Conservation (phyloP, 2,113 vertebrate species). For the Dasyurus viverrinus region DNA sequence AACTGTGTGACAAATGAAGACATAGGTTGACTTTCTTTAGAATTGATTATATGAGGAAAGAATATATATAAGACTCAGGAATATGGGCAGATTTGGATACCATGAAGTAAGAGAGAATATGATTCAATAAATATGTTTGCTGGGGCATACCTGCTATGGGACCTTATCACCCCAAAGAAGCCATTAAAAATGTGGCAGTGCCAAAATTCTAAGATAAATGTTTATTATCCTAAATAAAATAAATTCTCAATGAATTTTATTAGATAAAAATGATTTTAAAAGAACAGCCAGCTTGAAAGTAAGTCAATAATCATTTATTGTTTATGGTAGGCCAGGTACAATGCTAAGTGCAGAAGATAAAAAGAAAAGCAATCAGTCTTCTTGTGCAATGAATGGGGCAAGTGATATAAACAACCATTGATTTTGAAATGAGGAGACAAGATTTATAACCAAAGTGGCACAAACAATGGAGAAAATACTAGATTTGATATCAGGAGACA, state of each 20-base stretch:
- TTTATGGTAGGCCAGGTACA: background rate
- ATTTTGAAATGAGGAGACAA: background rate
- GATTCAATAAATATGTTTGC: background rate
- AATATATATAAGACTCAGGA: background rate
- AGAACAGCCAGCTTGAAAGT: background rate
- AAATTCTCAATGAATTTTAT: background rate
- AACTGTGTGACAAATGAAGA: background rate
- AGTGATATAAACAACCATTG: background rate
- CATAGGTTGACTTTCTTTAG: background rate
- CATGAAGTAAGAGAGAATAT: background rate
- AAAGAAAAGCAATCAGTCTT: background rate
- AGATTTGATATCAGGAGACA: background rate
- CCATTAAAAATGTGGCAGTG: background rate
- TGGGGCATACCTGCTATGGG: background rate
- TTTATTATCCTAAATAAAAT: background rate
- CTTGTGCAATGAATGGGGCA: background rate
- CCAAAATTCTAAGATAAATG: background rate
- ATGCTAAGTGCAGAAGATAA: background rate
- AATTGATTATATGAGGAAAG: background rate
- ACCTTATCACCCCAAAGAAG: background rate
- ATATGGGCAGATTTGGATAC: background rate
- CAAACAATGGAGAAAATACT: background rate
- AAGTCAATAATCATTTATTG: background rate
- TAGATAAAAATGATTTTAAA: background rate
- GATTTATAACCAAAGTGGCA: background rate